Evolutionary conservation across 2,113 vertebrate species (phyloP).

Genomic region (Pygoscelis antarcticus): DNA sequence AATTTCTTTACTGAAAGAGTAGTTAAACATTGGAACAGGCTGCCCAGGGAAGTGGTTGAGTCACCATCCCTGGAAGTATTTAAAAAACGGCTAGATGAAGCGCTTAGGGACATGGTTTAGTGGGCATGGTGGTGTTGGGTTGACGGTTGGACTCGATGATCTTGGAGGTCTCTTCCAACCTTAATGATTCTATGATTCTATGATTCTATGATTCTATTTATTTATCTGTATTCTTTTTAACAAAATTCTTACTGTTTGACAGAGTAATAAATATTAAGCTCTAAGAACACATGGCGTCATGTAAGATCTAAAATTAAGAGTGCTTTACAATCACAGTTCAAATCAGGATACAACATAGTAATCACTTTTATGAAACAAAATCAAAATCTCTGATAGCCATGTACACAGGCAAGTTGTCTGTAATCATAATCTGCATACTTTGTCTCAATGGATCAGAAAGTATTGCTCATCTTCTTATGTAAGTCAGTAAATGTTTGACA

Average conservation of each 20-base stretch:
- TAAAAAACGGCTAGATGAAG: no score
- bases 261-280: background rate
- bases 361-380: background rate
- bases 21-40: no score
- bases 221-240: background rate
- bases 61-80: no score
- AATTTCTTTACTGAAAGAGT: no score
- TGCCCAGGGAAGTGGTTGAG: no score
- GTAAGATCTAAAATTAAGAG: background rate
- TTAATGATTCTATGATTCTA: no score
- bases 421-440: background rate
- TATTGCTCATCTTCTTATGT: background rate
- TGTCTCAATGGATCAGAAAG: background rate
- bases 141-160: no score
- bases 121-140: no score
- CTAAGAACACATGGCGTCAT: background rate
- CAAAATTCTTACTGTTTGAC: background rate
- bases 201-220: no score
- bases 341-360: background rate
- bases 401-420: background rate
- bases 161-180: no score
- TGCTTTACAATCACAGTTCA: background rate
- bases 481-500: background rate
- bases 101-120: no score
- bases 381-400: background rate